phyloP scores from a whole-genome alignment of 2,888 invertebrate genomes.

The Apantesis nais region DNA sequence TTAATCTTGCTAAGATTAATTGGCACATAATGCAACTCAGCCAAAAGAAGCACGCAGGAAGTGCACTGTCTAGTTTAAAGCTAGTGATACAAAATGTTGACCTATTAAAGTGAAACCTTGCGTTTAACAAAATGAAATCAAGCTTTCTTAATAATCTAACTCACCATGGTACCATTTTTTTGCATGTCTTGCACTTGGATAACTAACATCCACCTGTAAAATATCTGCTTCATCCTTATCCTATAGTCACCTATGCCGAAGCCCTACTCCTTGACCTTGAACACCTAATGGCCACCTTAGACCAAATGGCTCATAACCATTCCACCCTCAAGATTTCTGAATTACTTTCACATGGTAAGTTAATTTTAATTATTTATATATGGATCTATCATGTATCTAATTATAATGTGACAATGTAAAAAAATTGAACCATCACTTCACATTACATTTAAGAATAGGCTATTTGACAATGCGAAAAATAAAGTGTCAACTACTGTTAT shows the following conservation, averaged over 20 bases:
- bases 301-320: slow-evolving; percentile 85
- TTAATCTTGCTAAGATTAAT: slow-evolving; percentile 33
- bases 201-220: slow-evolving; percentile 68
- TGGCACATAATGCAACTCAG: slow-evolving; percentile 44
- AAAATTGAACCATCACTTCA: too few species aligned
- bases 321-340: slow-evolving; percentile 83
- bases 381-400: neutral
- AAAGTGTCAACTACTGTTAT: too few species aligned
- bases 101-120: slow-evolving; percentile 21
- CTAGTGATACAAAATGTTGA: slow-evolving; percentile 24
- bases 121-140: slow-evolving; percentile 23
- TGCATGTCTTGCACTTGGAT: slow-evolving; percentile 85
- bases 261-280: slow-evolving; percentile 85
- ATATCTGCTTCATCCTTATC: slow-evolving; percentile 71
- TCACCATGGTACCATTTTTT: slow-evolving; percentile 70
- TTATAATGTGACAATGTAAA: neutral
- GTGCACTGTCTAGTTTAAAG: slow-evolving; percentile 42
- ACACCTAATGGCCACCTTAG: slow-evolving; percentile 85
- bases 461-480: too few species aligned
- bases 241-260: slow-evolving; percentile 84
- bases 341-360: slow-evolving; percentile 83
- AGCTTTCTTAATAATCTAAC: slow-evolving; percentile 49
- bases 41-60: slow-evolving; percentile 39
- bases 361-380: slow-evolving; percentile 21
- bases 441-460: too few species aligned